Evolutionary conservation across 2,113 vertebrate genomes (phyloP), one percentile per base, ranked within the genome.

Genomic region (Eclectus roratus): DNA sequence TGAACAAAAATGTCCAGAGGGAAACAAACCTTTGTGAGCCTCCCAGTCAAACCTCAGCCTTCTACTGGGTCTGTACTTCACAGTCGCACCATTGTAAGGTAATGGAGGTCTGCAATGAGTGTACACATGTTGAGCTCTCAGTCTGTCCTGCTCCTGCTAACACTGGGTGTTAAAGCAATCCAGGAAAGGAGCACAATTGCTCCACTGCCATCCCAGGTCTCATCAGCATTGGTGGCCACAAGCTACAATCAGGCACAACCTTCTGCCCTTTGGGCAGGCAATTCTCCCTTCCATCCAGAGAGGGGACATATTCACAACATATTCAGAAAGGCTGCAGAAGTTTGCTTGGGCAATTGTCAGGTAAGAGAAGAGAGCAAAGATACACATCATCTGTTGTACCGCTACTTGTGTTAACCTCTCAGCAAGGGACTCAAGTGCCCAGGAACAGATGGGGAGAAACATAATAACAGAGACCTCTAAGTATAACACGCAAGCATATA

Each of bases 51-150:
- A 88, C 33, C 17, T 13, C 58, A 86, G 6, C 29, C 5, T 74
- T 33, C 28, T 0, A 0, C 17, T 14, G 21, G 37, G 53, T 63
- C n/a, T 80, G 49, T 37, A 2, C 20, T 66, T 85, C 68, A 19
- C 16, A 53, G 21, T 70, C 16, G 46, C 24, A 92, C 18, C 50
- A 46, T 0, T 27, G 35, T 17, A 74, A 68, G 39, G 56, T 43
- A 85, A 49, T 0, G 1, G 21, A 63, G 31, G 37, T 49, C 56
- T 68, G n/a, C 65, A 63, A 21, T 1, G 1, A 80, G 37, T 2
- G 2, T 16, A 49, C 24, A 49, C 16, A 49, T 0, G 0, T 23
- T 12, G 3, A 70, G 24, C 6, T 37, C 0, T 29, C 65, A 9
- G 1, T 37, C 46, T 53, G 37, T 53, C 56, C 50, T 2, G 0